Evolutionary conservation across 2,113 vertebrate species (phyloP).

Genomic region (Antechinus flavipes): DNA sequence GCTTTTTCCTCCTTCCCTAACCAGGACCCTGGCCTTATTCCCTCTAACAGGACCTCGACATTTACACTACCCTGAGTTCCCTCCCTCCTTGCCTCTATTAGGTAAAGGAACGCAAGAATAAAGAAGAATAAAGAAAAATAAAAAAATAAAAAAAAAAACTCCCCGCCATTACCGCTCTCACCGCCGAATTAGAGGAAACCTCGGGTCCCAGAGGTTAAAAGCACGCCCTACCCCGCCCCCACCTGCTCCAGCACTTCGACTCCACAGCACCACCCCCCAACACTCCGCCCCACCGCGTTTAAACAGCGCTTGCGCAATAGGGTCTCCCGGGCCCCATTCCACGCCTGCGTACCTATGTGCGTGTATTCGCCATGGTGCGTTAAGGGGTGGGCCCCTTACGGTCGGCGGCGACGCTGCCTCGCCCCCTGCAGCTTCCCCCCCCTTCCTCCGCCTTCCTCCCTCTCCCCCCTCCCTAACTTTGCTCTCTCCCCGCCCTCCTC

Average conservation of each 20-base stretch:
- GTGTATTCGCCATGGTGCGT: constrained; percentile 62
- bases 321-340: not conserved
- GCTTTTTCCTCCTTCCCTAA: too few species aligned
- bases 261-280: not conserved
- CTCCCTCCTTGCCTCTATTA: not conserved
- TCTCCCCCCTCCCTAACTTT: not conserved
- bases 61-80: not conserved
- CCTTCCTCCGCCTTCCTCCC: not conserved
- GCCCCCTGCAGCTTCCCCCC: not conserved
- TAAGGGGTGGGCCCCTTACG: constrained; percentile 25
- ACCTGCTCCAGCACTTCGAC: not conserved
- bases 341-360: not conserved
- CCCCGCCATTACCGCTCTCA: constrained; percentile 47
- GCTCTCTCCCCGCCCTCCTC: not conserved
- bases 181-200: constrained; percentile 4
- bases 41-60: not conserved
- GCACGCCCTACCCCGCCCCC: constrained; percentile 11
- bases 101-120: not conserved
- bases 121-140: not conserved
- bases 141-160: too few species aligned
- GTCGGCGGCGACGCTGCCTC: constrained; percentile 16
- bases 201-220: not conserved
- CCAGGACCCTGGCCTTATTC: not conserved
- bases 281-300: not conserved
- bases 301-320: not conserved